Conservation (phyloP, 2,888 invertebrate species). For the Eurytoma californica region DNA sequence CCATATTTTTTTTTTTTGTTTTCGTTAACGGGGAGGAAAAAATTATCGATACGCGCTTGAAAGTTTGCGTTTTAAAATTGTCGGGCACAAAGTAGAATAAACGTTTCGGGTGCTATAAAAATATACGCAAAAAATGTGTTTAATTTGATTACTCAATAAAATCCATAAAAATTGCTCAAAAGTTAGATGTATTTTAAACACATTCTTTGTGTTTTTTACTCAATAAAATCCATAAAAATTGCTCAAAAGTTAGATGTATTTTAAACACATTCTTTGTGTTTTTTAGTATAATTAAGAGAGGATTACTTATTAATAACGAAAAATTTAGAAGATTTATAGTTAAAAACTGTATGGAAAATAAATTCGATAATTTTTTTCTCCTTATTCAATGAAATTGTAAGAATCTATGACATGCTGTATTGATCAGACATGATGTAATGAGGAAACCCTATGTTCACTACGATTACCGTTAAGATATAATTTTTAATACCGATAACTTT, state of each 20-base stretch:
- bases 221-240: too few relatives aligned
- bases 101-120: background rate
- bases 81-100: background rate
- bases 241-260: too few relatives aligned
- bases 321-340: too few relatives aligned
- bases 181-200: too few relatives aligned
- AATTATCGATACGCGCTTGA: background rate
- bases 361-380: background rate
- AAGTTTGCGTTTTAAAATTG: background rate
- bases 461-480: constrained; percentile 30
- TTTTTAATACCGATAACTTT: constrained; percentile 32
- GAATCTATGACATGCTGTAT: background rate
- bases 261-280: too few relatives aligned
- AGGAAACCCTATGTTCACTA: constrained; percentile 30
- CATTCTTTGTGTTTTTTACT: too few relatives aligned
- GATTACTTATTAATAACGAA: too few relatives aligned
- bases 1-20: background rate
- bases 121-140: too few relatives aligned
- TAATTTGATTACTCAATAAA: too few relatives aligned
- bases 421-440: background rate
- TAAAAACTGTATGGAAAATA: too few relatives aligned
- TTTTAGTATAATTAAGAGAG: too few relatives aligned
- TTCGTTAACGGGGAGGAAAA: background rate
- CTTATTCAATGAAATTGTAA: background rate
- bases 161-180: too few relatives aligned